Conservation (phyloP, 2,888 invertebrate species). For the Acronicta leporina region DNA sequence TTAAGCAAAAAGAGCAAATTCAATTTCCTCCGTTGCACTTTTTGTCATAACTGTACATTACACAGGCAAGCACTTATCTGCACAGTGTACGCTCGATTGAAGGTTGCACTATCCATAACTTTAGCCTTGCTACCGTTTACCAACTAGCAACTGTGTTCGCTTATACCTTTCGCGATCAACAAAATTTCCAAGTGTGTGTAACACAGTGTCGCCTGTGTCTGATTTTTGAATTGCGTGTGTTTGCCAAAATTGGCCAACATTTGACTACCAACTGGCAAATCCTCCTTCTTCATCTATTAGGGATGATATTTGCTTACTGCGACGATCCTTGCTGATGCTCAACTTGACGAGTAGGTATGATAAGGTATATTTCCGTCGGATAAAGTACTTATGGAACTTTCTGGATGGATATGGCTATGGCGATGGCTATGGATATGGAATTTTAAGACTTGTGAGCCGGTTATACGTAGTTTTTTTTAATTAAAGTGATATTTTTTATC, state of each 20-base stretch:
- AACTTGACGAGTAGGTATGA: slow-evolving; percentile 7
- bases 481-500: too few species aligned
- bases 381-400: slow-evolving; percentile 1
- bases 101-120: slow-evolving; percentile 72
- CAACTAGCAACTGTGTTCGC: slow-evolving; percentile 52
- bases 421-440: too few species aligned
- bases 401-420: too few species aligned
- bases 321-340: slow-evolving; percentile 26
- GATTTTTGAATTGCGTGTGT: slow-evolving; percentile 39
- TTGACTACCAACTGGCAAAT: slow-evolving; percentile 55
- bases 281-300: slow-evolving; percentile 50
- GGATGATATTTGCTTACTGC: slow-evolving; percentile 39
- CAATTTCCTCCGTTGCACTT: slow-evolving; percentile 50
- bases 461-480: too few species aligned
- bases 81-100: slow-evolving; percentile 78
- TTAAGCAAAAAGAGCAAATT: slow-evolving; percentile 43
- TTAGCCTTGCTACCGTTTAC: slow-evolving; percentile 66
- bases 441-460: background rate
- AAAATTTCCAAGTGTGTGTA: slow-evolving; percentile 13
- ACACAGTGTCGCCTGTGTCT: slow-evolving; percentile 42
- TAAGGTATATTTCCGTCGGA: slow-evolving; percentile 6
- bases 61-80: slow-evolving; percentile 69
- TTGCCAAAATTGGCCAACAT: slow-evolving; percentile 61
- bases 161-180: background rate
- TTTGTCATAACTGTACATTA: slow-evolving; percentile 61